These are phyloP conservation scores for Pseudochirops corinnae DNA, from an alignment of 2,797 vertebrate genomes.

Conservation along the genomic window DNA sequence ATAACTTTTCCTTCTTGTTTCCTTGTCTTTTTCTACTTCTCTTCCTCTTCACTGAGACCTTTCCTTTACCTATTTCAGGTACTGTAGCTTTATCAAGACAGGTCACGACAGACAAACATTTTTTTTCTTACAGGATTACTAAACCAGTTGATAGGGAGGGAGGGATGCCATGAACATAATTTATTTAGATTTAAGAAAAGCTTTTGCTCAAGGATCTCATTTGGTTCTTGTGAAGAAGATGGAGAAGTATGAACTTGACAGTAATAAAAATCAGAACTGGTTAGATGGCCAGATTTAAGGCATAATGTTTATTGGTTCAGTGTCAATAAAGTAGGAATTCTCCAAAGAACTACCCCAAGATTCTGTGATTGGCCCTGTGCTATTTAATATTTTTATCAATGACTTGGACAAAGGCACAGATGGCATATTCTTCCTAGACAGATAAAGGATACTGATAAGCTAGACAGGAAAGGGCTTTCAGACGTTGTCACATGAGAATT, in stretches of 20 bases:
- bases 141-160: background rate
- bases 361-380: background rate
- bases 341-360: background rate
- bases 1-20: background rate
- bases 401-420: background rate
- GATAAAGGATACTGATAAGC: background rate
- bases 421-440: background rate
- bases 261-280: background rate
- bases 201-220: background rate
- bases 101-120: background rate
- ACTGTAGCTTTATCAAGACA: background rate
- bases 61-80: background rate
- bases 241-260: background rate
- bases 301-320: background rate
- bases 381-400: background rate
- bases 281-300: background rate
- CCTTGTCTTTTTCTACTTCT: background rate
- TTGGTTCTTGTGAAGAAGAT: background rate
- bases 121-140: background rate
- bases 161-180: background rate
- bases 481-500: background rate
- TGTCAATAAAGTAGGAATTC: background rate
- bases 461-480: background rate
- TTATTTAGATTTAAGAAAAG: background rate
- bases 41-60: background rate